phyloP scores from a whole-genome alignment of 2,888 invertebrate genomes.

The Hemistola chrysoprasaria region DNA sequence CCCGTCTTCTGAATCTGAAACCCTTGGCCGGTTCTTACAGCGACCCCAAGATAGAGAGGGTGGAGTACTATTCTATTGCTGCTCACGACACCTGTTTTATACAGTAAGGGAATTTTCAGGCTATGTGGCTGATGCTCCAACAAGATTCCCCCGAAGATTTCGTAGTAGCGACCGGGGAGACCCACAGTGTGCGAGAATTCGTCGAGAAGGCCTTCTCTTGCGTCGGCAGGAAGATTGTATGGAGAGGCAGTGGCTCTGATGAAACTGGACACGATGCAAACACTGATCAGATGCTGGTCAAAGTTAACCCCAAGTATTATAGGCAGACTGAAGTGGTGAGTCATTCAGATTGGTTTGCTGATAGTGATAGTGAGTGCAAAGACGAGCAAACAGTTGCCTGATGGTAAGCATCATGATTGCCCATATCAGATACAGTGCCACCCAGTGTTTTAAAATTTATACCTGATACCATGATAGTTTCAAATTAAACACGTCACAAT shows the following conservation, averaged over 20 bases:
- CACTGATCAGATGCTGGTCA: constrained; percentile 89
- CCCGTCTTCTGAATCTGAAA: no score
- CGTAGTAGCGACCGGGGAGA: constrained; percentile 98
- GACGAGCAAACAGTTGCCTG: no score
- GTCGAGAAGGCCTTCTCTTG: constrained; percentile 94
- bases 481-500: no score
- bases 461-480: no score
- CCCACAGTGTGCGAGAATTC: constrained; percentile 97
- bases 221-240: constrained; percentile 86
- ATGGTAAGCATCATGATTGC: no score
- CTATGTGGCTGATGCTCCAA: constrained; percentile 99
- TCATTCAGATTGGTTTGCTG: constrained; percentile 24
- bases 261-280: constrained; percentile 89
- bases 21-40: no score
- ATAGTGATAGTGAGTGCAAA: neutral
- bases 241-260: constrained; percentile 92
- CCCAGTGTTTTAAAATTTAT: no score
- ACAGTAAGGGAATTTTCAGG: constrained; percentile 74
- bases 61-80: no score
- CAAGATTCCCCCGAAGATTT: constrained; percentile 95
- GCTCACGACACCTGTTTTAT: no score
- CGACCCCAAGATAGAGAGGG: no score
- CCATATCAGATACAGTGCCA: no score
- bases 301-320: constrained; percentile 96
- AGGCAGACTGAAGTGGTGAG: constrained; percentile 98